Conservation (phyloP, 2,113 vertebrate genomes). For the Dicrurus megarhynchus region DNA sequence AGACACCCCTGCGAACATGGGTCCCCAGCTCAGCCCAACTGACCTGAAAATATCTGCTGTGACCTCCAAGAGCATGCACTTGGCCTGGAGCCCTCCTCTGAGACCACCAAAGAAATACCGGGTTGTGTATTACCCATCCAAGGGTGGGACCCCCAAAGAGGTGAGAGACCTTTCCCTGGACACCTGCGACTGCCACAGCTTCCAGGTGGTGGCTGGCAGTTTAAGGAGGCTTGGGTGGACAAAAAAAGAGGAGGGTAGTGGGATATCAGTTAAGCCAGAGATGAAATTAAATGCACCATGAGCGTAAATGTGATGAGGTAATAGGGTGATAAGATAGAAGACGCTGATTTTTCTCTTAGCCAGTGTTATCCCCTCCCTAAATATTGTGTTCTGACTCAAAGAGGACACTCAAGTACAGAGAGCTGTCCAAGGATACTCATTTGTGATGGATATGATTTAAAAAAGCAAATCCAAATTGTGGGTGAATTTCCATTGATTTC, state of each 20-base stretch:
- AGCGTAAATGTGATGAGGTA: background rate
- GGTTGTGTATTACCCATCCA: slow-evolving; percentile 83
- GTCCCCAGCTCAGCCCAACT: slow-evolving; percentile 76
- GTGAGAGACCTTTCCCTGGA: slow-evolving; percentile 60
- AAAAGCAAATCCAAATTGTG: background rate
- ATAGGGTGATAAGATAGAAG: background rate
- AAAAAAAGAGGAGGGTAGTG: background rate
- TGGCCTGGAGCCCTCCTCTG: slow-evolving; percentile 82
- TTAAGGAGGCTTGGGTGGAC: background rate
- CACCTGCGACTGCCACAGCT: background rate
- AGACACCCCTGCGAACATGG: background rate
- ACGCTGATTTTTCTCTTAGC: background rate
- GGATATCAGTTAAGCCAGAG: background rate
- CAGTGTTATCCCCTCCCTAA: background rate
- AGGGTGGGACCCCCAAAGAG: slow-evolving; percentile 82
- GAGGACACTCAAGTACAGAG: background rate
- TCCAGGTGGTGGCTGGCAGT: background rate
- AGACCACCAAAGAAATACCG: slow-evolving; percentile 78
- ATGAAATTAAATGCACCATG: background rate
- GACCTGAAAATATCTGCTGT: slow-evolving; percentile 82
- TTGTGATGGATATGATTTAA: background rate
- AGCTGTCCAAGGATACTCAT: background rate
- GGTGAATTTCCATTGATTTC: background rate
- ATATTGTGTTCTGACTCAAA: background rate
- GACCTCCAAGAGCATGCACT: slow-evolving; percentile 81